Percentiles rank a stretch among this genome's conserved stretches.
Evolutionary conservation across 2,797 vertebrate genomes (phyloP).

Genomic region (Limosa lapponica): DNA sequence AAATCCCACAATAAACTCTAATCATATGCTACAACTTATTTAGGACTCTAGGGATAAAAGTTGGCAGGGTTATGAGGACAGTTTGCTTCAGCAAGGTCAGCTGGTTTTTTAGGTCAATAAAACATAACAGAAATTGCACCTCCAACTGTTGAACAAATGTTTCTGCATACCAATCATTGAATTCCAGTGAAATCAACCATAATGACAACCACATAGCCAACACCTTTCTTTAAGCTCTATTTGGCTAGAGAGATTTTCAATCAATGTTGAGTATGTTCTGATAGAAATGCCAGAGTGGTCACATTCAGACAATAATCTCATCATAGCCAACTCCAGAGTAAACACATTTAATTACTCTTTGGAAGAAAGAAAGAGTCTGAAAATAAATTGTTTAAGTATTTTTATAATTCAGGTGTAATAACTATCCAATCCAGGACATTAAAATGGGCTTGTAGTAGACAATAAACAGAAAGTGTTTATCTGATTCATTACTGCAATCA

Average conservation of each 20-base stretch:
- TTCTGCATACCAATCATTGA: slow-evolving; percentile 20
- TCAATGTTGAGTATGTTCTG: not conserved
- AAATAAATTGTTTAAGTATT: not conserved
- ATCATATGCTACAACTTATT: not conserved
- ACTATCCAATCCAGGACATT: not conserved
- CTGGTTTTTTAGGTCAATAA: slow-evolving; percentile 52
- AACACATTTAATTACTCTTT: slow-evolving; percentile 71
- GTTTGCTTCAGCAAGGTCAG: slow-evolving; percentile 47
- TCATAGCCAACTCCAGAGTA: slow-evolving; percentile 70
- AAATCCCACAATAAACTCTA: slow-evolving; percentile 47
- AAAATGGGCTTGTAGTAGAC: not conserved
- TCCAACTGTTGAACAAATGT: slow-evolving; percentile 44
- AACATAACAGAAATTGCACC: slow-evolving; percentile 56
- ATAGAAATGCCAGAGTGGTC: not conserved
- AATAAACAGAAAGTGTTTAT: not conserved
- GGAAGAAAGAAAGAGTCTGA: slow-evolving; percentile 8
- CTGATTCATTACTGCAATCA: not conserved
- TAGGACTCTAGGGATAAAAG: slow-evolving; percentile 26
- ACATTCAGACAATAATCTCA: slow-evolving; percentile 25
- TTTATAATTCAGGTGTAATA: not conserved
- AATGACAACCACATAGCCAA: not conserved
- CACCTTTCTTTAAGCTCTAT: not conserved
- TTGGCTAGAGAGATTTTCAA: not conserved
- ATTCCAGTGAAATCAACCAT: slow-evolving; percentile 57
- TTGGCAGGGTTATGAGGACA: slow-evolving; percentile 46